phyloP scores from a whole-genome alignment of 2,797 vertebrate genomes.

The Kryptolebias ocellatus region DNA sequence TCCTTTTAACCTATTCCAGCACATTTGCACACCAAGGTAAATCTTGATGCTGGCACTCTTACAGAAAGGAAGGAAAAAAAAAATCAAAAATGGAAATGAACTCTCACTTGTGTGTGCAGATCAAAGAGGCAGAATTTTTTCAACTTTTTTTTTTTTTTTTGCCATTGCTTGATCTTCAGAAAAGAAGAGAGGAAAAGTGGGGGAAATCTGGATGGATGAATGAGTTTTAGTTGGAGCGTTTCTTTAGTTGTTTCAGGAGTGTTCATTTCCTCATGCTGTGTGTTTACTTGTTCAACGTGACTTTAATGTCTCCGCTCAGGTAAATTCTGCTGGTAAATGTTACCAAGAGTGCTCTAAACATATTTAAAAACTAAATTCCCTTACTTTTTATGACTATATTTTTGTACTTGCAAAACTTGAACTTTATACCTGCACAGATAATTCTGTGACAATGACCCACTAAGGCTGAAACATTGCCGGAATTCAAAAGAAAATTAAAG shows the following conservation, averaged over 20 bases:
- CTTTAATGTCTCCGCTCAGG: conserved; percentile 42
- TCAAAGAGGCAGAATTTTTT: conserved; percentile 89
- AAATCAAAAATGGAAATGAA: conserved; percentile 91
- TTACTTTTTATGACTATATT: not conserved
- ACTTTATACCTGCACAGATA: too few relatives aligned
- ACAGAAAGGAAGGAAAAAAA: conserved; percentile 83
- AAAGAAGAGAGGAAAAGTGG: conserved; percentile 78
- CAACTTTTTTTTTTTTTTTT: conserved; percentile 79
- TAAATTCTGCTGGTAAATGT: conserved; percentile 19
- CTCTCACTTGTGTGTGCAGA: conserved; percentile 84
- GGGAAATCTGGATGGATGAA: conserved; percentile 75
- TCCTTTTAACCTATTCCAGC: conserved; percentile 90
- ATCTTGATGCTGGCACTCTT: conserved; percentile 87
- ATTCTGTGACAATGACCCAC: too few relatives aligned
- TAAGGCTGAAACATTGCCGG: too few relatives aligned
- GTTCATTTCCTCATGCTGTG: conserved; percentile 45
- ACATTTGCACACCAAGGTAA: conserved; percentile 90
- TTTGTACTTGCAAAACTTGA: not conserved
- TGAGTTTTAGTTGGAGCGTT: conserved; percentile 63
- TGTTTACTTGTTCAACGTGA: conserved; percentile 28
- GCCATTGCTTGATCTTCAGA: conserved; percentile 89
- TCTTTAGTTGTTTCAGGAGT: conserved; percentile 59
- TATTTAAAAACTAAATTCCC: not conserved
- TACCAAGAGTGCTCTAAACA: not conserved
- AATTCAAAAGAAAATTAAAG: too few relatives aligned